Conservation (phyloP, 2,113 vertebrate species). For the Oceanodroma tethys region DNA sequence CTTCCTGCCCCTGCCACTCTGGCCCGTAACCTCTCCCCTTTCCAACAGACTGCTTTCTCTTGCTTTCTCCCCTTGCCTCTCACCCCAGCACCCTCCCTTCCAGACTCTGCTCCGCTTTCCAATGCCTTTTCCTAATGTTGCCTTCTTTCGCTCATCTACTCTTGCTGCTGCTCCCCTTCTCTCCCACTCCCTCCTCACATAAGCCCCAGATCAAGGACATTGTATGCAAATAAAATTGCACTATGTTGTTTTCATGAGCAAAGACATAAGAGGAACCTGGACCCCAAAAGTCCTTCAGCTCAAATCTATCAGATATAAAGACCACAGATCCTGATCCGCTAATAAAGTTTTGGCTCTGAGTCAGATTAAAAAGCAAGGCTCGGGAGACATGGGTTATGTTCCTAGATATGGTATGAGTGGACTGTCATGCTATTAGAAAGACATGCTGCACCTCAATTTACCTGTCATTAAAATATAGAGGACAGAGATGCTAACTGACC, state of each 20-base stretch:
- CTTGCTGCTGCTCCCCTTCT: background rate
- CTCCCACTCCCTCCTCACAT: background rate
- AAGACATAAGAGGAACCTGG: background rate
- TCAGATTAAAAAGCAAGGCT: slow-evolving; percentile 14
- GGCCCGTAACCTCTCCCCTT: background rate
- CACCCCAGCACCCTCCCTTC: background rate
- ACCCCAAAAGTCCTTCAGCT: background rate
- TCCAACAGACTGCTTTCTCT: background rate
- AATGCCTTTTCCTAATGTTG: background rate
- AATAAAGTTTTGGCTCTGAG: background rate
- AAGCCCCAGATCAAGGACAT: background rate
- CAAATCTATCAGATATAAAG: background rate
- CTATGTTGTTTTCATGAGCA: background rate
- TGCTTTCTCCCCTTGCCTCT: background rate
- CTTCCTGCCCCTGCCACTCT: background rate
- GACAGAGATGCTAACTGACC: slow-evolving; percentile 26
- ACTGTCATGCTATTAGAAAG: background rate
- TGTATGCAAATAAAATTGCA: background rate
- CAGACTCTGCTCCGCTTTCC: background rate
- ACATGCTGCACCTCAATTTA: background rate
- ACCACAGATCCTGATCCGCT: background rate
- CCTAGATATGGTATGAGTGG: background rate
- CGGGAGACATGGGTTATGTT: background rate
- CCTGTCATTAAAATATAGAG: background rate
- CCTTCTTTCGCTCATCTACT: background rate